These are phyloP conservation scores for Micronycteris hirsuta DNA, from an alignment of 2,113 vertebrate species.

Conservation along the genomic window DNA sequence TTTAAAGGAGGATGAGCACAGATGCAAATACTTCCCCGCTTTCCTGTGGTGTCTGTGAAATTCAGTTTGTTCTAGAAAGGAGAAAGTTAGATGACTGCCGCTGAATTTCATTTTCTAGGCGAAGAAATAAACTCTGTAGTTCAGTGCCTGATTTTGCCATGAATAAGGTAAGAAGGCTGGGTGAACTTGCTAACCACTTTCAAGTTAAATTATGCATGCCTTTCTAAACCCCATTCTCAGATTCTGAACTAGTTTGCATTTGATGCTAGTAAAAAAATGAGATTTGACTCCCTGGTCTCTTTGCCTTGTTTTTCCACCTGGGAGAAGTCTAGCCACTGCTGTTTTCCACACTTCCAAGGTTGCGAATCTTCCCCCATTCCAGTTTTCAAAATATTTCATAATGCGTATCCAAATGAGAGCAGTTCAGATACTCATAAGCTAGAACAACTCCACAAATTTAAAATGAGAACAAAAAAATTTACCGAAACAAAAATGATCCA, in stretches of 20 bases:
- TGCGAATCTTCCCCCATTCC: not conserved
- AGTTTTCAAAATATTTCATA: not conserved
- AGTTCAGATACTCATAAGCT: not conserved
- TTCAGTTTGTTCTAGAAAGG: not conserved
- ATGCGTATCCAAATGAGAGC: not conserved
- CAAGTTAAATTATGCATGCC: not conserved
- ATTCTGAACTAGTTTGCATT: not conserved
- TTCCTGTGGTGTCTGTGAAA: not conserved
- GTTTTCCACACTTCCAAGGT: not conserved
- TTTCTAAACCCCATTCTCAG: not conserved
- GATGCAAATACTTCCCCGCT: not conserved
- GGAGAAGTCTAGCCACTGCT: not conserved
- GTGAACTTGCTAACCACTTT: not conserved
- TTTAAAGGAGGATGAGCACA: not conserved
- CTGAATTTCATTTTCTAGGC: not conserved
- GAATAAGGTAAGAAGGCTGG: not conserved
- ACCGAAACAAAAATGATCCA: not conserved
- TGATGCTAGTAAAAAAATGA: not conserved
- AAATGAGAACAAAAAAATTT: not conserved
- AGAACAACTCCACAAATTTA: not conserved
- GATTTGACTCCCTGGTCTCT: not conserved
- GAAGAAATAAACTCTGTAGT: not conserved
- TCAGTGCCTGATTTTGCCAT: not conserved
- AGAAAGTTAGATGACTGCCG: not conserved
- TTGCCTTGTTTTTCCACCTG: not conserved